Evolutionary conservation across 2,797 vertebrate species (phyloP), one percentile per base, ranked within the genome.

Genomic region (Oreochromis grahami): DNA sequence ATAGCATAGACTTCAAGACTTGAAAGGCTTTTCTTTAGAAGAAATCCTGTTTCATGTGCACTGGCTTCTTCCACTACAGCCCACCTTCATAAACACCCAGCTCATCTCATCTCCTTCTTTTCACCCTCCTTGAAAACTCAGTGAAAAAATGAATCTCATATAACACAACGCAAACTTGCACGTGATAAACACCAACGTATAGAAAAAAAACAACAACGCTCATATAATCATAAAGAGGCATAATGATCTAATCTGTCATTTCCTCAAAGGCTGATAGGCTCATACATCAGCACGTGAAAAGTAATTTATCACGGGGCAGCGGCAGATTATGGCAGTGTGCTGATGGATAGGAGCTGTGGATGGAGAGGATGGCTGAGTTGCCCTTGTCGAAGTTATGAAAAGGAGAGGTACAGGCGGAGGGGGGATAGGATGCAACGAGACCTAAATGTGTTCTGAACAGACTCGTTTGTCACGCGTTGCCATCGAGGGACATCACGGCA

Each of bases 191-290:
- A 83, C 76, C 26, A 80, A 85, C 53, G 82, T 60, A 76, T 43
- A 45, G 79, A 51, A 68, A 86, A 52, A 45, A 80, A 80, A 78
- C 79, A 83, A 81, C 77, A 85, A 63, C 63, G 70, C 76, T 86
- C 77, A 65, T 84, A 76, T 81, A 88, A 93, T 90, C 88, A 92
- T 91, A 91, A 92, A 88, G 48, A 78, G 38, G 81, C 51, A 83
- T 95, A 94, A 94, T 92, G 92, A 94, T 92, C 88, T 91, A 92
- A 94, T 95, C 90, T 93, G 93, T 94, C 93, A 94, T 90, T 89
- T 94, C 90, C 83, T 93, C 86, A 90, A 91, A 90, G 84, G 81
- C 80, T 88, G 93, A 94, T 89, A 81, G 90, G 87, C 84, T 89
- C 85, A 94, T 94, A 83, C 88, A 94, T 94, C 93, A 93, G 90